Conservation (phyloP, 2,113 vertebrate species). For the Hylia prasina region DNA sequence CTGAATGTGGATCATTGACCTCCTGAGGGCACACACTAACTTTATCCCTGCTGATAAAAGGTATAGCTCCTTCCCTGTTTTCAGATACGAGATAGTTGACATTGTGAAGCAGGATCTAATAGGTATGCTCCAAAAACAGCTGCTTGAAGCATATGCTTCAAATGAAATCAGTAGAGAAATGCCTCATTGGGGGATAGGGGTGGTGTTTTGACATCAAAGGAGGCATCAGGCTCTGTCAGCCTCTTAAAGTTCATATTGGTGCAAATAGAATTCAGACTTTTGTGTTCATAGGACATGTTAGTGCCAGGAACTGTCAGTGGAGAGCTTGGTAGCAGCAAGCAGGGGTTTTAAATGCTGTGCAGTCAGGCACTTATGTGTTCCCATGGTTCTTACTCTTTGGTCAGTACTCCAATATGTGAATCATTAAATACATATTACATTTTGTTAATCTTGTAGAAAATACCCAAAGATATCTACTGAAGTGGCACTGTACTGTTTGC, state of each 20-base stretch:
- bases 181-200: not conserved
- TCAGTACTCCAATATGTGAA: not conserved
- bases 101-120: not conserved
- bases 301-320: not conserved
- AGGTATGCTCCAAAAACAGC: not conserved
- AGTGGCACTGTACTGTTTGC: not conserved
- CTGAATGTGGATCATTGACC: not conserved
- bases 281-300: not conserved
- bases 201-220: not conserved
- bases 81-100: not conserved
- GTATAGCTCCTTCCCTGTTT: not conserved
- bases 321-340: not conserved
- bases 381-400: not conserved
- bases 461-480: not conserved
- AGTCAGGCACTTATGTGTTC: not conserved
- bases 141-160: not conserved
- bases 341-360: not conserved
- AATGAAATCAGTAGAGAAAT: not conserved
- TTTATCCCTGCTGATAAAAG: not conserved
- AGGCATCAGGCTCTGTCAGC: not conserved
- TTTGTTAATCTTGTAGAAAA: not conserved
- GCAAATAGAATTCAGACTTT: not conserved
- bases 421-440: not conserved
- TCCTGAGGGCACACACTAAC: not conserved
- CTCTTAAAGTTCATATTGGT: not conserved